A percentile compares a stretch with the other conserved stretches of the same genome.
These are phyloP conservation scores for Orthonevra nobilis DNA, from an alignment of 2,888 invertebrate species.

Conservation along the genomic window DNA sequence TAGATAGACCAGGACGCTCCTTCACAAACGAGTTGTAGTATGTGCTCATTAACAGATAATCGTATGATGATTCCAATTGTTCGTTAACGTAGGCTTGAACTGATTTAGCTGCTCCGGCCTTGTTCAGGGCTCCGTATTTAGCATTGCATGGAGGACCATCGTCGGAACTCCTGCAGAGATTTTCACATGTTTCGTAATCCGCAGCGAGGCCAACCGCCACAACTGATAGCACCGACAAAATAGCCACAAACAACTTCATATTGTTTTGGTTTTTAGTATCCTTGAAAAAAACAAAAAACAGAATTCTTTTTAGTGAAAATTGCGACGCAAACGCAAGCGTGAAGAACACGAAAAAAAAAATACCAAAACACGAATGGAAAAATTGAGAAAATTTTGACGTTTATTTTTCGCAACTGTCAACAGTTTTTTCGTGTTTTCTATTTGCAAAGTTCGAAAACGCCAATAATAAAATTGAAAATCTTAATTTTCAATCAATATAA, in stretches of 20 bases:
- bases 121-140: conserved; percentile 15
- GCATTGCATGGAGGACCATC: conserved; percentile 18
- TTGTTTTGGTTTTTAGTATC: conserved; percentile 24
- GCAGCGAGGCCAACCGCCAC: conserved; percentile 28
- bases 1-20: conserved; percentile 88
- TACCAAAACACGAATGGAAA: too few species aligned
- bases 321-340: conserved; percentile 22
- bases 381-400: conserved; percentile 19
- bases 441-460: conserved; percentile 15
- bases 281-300: conserved; percentile 23
- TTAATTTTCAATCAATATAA: conserved; percentile 1
- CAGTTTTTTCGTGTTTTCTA: conserved; percentile 24
- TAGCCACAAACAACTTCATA: conserved; percentile 44
- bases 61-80: conserved; percentile 87
- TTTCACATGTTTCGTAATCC: neutral
- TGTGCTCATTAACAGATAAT: conserved; percentile 87
- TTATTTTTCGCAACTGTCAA: conserved; percentile 7
- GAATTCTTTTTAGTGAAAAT: conserved; percentile 10
- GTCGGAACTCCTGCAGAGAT: too few species aligned
- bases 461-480: conserved; percentile 14
- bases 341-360: too few species aligned
- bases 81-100: conserved; percentile 81
- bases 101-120: conserved; percentile 73
- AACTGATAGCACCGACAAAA: conserved; percentile 30
- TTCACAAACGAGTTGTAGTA: conserved; percentile 89